These are phyloP conservation scores for Callipepla californica DNA, from an alignment of 2,113 vertebrate genomes.

Conservation along the genomic window DNA sequence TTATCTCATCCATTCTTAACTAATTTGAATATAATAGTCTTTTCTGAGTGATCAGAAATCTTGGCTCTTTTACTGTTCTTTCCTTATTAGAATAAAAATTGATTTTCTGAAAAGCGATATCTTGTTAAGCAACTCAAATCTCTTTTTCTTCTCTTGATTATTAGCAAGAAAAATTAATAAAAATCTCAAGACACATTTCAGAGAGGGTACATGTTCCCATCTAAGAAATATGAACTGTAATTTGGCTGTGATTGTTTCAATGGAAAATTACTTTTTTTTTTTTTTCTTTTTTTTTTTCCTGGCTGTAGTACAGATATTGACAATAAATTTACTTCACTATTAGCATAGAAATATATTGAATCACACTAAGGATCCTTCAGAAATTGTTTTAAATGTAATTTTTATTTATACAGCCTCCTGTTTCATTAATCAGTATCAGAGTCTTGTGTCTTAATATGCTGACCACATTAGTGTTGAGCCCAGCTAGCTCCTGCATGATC, in stretches of 20 bases:
- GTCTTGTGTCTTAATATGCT: not conserved
- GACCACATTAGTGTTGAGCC: not conserved
- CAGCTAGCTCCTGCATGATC: fast-evolving
- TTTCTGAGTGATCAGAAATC: not conserved
- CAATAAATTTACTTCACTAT: conserved; percentile 5
- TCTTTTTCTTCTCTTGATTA: not conserved
- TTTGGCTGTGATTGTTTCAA: not conserved
- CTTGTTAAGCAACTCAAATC: not conserved
- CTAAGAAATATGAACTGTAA: not conserved
- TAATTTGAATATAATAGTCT: not conserved
- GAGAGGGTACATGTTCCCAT: not conserved
- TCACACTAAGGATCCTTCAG: not conserved
- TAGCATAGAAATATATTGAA: conserved; percentile 14
- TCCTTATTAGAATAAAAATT: not conserved
- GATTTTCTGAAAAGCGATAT: not conserved
- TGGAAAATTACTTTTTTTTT: conserved; percentile 15
- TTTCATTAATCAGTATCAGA: not conserved
- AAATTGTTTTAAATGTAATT: not conserved
- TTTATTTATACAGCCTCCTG: not conserved
- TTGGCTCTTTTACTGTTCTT: not conserved
- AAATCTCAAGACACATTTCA: not conserved
- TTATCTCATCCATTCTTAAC: not conserved
- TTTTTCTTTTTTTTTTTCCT: conserved; percentile 28
- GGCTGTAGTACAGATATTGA: not conserved
- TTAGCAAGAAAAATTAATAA: conserved; percentile 9